phyloP scores from a whole-genome alignment of 2,113 vertebrate genomes.

The Hymenochirus boettgeri region DNA sequence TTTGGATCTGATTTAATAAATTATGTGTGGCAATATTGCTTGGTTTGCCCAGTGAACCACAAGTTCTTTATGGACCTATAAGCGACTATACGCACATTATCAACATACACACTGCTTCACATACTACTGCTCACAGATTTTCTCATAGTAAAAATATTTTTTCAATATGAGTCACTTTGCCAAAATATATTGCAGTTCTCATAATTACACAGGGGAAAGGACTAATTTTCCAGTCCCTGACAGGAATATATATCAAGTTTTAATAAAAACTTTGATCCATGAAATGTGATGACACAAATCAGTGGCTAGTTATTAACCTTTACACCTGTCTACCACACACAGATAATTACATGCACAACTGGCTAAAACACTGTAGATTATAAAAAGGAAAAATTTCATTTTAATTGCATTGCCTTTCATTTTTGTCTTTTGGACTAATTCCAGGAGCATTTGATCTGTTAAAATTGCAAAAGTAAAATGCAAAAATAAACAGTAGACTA shows the following conservation, averaged over 20 bases:
- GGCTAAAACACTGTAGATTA: background rate
- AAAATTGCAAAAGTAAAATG: too few relatives aligned
- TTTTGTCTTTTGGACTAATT: too few relatives aligned
- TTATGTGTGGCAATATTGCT: too few relatives aligned
- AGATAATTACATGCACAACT: background rate
- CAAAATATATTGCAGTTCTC: constrained; percentile 33
- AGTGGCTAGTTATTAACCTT: constrained; percentile 1
- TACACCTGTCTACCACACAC: constrained; percentile 2
- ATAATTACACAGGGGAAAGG: constrained; percentile 26
- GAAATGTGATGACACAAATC: constrained; percentile 9
- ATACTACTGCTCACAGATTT: background rate
- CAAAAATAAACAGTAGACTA: too few relatives aligned
- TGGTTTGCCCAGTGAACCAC: too few relatives aligned
- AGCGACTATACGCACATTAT: too few relatives aligned
- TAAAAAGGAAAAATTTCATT: background rate
- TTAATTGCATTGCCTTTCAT: too few relatives aligned
- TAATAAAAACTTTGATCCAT: background rate
- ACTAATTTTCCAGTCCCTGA: constrained; percentile 16
- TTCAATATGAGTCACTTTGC: constrained; percentile 7
- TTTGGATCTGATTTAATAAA: too few relatives aligned
- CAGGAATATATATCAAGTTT: constrained; percentile 13
- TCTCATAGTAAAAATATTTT: constrained; percentile 25
- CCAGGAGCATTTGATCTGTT: too few relatives aligned
- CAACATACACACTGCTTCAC: too few relatives aligned
- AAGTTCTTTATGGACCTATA: too few relatives aligned